Conservation (phyloP, 2,797 vertebrate genomes). For the Arrhamphus sclerolepis region DNA sequence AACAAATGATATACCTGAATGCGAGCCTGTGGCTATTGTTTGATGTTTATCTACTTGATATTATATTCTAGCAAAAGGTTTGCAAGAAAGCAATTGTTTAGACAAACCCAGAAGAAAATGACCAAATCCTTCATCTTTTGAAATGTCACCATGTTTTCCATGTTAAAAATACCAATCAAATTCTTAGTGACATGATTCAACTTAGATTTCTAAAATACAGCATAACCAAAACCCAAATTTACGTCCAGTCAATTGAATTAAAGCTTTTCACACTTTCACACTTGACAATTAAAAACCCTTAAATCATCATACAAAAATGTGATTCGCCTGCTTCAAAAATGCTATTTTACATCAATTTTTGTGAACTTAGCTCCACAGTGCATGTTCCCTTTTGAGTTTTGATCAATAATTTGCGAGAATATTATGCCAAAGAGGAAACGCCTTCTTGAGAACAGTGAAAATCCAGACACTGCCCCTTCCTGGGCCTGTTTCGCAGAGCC, state of each 20-base stretch:
- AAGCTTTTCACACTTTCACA: not conserved
- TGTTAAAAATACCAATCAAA: too few species aligned
- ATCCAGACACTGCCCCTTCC: constrained; percentile 24
- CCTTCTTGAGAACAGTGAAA: constrained; percentile 40
- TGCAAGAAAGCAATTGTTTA: not conserved
- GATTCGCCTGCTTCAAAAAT: constrained; percentile 15
- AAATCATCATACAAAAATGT: constrained; percentile 6
- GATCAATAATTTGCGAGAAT: constrained; percentile 57
- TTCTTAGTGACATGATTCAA: not conserved
- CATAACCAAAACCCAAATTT: constrained; percentile 6
- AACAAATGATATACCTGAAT: too few species aligned
- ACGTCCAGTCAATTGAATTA: constrained; percentile 3
- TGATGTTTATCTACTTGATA: not conserved
- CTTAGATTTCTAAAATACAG: constrained; percentile 3
- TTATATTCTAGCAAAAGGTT: constrained; percentile 7
- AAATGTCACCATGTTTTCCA: too few species aligned
- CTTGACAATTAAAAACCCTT: not conserved
- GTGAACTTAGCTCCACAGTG: constrained; percentile 11
- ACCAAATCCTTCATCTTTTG: too few species aligned
- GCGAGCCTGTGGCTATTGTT: not conserved
- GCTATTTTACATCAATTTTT: constrained; percentile 17
- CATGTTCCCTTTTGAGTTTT: constrained; percentile 42
- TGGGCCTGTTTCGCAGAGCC: constrained; percentile 45
- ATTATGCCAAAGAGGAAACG: constrained; percentile 44
- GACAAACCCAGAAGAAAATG: not conserved